A percentile compares a stretch with the other conserved stretches of the same genome.
Evolutionary conservation across 2,888 invertebrate species (phyloP).

Genomic region (Dynastes hyllus): DNA sequence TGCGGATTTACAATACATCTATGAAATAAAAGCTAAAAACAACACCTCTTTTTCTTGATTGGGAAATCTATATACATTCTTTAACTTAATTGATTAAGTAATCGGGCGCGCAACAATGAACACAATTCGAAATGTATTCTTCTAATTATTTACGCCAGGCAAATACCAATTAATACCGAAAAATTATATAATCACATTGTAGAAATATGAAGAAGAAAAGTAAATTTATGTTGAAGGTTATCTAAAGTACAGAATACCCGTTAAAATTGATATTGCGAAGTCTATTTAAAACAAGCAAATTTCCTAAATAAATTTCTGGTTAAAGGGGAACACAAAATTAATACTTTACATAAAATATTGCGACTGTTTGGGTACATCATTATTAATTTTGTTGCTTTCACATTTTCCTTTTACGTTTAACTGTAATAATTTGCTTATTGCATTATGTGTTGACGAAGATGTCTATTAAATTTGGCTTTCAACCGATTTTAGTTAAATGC

Average conservation of each 20-base stretch:
- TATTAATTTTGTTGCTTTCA: no score
- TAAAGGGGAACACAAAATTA: no score
- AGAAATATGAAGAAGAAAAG: neutral
- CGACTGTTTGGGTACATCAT: no score
- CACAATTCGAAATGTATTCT: neutral
- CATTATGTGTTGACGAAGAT: neutral
- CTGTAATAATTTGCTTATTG: no score
- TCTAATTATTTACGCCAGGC: slow-evolving; percentile 3
- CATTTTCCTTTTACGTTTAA: no score
- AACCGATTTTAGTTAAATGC: no score
- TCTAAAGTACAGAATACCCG: neutral
- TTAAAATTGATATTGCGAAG: no score
- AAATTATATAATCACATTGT: slow-evolving; percentile 2
- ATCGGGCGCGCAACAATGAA: neutral
- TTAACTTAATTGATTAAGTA: slow-evolving; percentile 20
- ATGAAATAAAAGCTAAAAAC: neutral
- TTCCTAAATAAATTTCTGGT: no score
- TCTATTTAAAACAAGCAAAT: no score
- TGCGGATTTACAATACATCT: neutral
- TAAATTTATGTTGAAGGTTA: neutral
- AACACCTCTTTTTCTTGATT: neutral
- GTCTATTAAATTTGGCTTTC: neutral
- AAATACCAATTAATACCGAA: neutral
- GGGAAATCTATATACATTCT: neutral
- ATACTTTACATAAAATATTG: no score